Conservation (phyloP, 2,888 invertebrate genomes). For the Drosophila infuscata region DNA sequence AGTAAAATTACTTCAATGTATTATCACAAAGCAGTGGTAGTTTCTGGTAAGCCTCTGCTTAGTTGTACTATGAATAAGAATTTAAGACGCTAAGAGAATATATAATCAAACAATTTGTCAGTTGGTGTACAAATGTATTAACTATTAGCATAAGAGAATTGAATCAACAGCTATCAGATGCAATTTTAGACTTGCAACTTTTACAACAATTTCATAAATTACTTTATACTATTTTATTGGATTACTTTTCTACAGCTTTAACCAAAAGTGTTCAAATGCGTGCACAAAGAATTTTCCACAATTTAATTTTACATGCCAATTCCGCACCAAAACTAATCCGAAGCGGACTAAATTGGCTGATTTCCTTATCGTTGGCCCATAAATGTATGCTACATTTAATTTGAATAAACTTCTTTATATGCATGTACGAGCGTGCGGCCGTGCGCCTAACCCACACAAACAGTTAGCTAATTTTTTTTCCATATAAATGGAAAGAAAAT, state of each 20-base stretch:
- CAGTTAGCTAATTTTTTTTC: slow-evolving; percentile 63
- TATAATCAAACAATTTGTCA: accelerated
- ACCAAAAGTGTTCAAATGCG: background rate
- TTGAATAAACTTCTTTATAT: slow-evolving; percentile 51
- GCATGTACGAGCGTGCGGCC: slow-evolving; percentile 65
- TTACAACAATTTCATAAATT: background rate
- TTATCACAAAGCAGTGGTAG: background rate
- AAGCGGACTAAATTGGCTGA: slow-evolving; percentile 18
- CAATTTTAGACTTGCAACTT: background rate
- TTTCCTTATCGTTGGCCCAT: slow-evolving; percentile 43
- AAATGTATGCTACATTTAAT: slow-evolving; percentile 73
- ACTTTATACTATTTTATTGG: background rate
- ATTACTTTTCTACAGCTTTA: background rate
- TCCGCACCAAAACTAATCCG: slow-evolving; percentile 30
- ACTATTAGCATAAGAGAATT: background rate
- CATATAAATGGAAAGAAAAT: slow-evolving; percentile 72
- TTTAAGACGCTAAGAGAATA: background rate
- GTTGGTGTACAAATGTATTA: no score
- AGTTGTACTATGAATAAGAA: no score
- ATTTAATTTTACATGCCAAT: slow-evolving; percentile 20
- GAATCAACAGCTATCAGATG: background rate
- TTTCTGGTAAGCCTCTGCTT: no score
- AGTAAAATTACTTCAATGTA: background rate
- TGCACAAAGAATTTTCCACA: background rate
- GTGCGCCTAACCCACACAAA: slow-evolving; percentile 65